Percentiles rank a stretch among this genome's conserved stretches.
phyloP scores from a whole-genome alignment of 2,113 vertebrate genomes.

The Rhinopomastus cyanomelas region DNA sequence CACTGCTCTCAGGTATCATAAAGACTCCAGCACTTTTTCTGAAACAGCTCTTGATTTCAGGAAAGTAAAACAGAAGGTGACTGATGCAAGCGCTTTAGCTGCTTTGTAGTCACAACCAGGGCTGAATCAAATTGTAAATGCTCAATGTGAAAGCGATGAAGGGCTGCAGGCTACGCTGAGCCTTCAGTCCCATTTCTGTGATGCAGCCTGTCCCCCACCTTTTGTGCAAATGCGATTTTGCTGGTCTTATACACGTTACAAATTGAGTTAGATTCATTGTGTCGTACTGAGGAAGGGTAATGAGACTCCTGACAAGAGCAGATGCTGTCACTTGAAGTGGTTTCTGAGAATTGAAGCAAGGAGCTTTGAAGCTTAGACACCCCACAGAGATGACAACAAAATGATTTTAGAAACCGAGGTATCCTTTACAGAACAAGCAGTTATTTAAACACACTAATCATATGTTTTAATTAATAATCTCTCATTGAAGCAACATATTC shows the following conservation, averaged over 20 bases:
- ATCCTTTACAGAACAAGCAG: not conserved
- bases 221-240: conserved; percentile 71
- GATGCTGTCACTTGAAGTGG: conserved; percentile 33
- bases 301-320: conserved; percentile 40
- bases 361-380: conserved; percentile 30
- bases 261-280: conserved; percentile 71
- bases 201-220: not conserved
- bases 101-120: not conserved
- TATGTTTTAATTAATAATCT: not conserved
- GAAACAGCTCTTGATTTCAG: not conserved
- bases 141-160: not conserved
- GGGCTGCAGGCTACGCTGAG: conserved; percentile 15
- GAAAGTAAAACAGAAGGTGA: not conserved
- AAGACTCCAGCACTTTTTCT: not conserved
- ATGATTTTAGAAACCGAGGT: not conserved
- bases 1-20: not conserved
- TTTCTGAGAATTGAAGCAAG: conserved; percentile 58
- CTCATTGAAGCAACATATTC: not conserved
- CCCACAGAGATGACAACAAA: not conserved
- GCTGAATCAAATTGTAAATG: not conserved
- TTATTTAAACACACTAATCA: not conserved
- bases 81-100: not conserved
- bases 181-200: conserved; percentile 33
- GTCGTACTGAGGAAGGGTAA: not conserved
- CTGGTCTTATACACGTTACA: not conserved